Evolutionary conservation across 2,113 vertebrate genomes (phyloP).

Genomic region (Eidolon helvum): DNA sequence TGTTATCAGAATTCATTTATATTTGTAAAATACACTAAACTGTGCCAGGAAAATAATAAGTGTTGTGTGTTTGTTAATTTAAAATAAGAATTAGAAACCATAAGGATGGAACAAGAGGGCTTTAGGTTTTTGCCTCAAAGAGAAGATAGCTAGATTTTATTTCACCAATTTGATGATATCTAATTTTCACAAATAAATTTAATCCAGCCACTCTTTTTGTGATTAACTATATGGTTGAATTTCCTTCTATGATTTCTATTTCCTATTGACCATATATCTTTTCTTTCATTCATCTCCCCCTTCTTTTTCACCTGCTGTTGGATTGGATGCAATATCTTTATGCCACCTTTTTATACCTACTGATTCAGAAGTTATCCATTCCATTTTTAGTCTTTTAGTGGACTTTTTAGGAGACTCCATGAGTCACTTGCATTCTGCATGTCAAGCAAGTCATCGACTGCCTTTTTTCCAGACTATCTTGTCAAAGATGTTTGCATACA

Average conservation of each 20-base stretch:
- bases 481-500: not conserved
- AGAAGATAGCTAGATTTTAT: not conserved
- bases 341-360: not conserved
- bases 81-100: not conserved
- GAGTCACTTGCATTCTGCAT: not conserved
- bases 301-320: not conserved
- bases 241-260: not conserved
- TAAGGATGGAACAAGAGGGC: not conserved
- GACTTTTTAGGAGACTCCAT: not conserved
- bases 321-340: not conserved
- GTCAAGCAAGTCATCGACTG: not conserved
- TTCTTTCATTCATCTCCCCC: not conserved
- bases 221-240: not conserved
- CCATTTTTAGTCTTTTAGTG: not conserved
- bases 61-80: not conserved
- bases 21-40: not conserved
- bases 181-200: not conserved
- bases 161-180: not conserved
- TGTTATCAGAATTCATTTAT: not conserved
- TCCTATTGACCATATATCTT: not conserved
- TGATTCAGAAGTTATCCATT: not conserved
- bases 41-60: not conserved
- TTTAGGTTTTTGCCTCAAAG: not conserved
- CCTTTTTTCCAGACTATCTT: not conserved
- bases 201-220: not conserved